These are phyloP conservation scores for Octomys mimax DNA, from an alignment of 2,797 vertebrate species.

Conservation along the genomic window DNA sequence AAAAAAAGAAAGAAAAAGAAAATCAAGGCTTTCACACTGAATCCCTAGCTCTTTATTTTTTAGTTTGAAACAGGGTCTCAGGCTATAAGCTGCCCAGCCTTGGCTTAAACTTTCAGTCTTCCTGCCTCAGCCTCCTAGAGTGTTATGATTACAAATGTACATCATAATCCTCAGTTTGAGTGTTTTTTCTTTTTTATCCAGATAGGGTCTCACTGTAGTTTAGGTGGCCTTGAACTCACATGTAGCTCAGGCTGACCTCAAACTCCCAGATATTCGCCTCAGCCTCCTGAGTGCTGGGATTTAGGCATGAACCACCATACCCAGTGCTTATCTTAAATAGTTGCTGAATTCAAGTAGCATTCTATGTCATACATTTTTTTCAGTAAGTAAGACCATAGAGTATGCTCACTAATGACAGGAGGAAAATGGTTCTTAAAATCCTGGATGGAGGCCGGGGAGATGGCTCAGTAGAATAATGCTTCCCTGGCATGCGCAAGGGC, in stretches of 20 bases:
- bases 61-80: background rate
- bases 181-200: background rate
- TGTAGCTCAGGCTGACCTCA: background rate
- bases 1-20: background rate
- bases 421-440: background rate
- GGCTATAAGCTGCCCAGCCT: background rate
- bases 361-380: background rate
- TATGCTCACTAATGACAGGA: background rate
- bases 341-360: slow-evolving; percentile 3
- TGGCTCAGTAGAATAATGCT: too few species aligned
- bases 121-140: background rate
- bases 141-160: background rate
- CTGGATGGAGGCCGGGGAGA: background rate
- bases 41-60: background rate
- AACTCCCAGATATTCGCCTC: background rate
- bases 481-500: too few species aligned
- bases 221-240: too few species aligned
- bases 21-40: background rate
- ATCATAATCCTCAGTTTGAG: background rate
- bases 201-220: background rate
- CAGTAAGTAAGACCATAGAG: background rate
- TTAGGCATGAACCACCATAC: background rate
- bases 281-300: background rate
- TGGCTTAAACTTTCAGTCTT: background rate
- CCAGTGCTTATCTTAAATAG: background rate